Evolutionary conservation across 2,797 vertebrate genomes (phyloP).

Genomic region (Acipenser ruthenus): DNA sequence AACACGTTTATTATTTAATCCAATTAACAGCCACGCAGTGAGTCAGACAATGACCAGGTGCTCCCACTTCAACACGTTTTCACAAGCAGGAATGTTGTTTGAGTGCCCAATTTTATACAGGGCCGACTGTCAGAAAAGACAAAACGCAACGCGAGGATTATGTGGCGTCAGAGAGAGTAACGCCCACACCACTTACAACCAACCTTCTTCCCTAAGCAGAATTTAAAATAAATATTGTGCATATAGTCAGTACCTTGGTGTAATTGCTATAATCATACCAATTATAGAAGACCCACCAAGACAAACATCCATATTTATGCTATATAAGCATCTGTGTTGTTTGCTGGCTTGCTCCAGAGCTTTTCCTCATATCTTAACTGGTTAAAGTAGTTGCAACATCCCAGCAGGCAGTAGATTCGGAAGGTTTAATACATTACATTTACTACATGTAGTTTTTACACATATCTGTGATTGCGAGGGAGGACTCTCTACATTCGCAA

Average conservation of each 20-base stretch:
- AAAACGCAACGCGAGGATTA: neutral
- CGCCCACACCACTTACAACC: neutral
- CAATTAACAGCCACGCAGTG: slow-evolving; percentile 7
- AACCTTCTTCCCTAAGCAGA: neutral
- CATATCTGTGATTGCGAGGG: too few species aligned
- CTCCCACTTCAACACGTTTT: slow-evolving; percentile 7
- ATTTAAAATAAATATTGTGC: neutral
- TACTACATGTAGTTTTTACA: too few species aligned
- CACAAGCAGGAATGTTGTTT: slow-evolving; percentile 3
- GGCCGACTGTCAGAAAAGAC: neutral
- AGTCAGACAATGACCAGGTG: slow-evolving; percentile 14
- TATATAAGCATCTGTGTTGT: too few species aligned
- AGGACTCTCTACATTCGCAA: too few species aligned
- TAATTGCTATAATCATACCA: slow-evolving; percentile 1
- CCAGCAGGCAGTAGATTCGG: too few species aligned
- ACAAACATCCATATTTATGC: slow-evolving; percentile 1
- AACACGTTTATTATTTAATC: slow-evolving; percentile 11
- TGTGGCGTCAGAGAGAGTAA: neutral
- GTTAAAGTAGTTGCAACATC: too few species aligned
- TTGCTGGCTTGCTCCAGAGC: too few species aligned
- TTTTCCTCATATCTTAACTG: too few species aligned
- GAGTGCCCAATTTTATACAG: neutral
- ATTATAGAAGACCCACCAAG: neutral
- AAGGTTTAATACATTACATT: too few species aligned
- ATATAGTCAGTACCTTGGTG: neutral